phyloP scores from a whole-genome alignment of 2,888 invertebrate species.

The Eudasyphora cyanicolor region DNA sequence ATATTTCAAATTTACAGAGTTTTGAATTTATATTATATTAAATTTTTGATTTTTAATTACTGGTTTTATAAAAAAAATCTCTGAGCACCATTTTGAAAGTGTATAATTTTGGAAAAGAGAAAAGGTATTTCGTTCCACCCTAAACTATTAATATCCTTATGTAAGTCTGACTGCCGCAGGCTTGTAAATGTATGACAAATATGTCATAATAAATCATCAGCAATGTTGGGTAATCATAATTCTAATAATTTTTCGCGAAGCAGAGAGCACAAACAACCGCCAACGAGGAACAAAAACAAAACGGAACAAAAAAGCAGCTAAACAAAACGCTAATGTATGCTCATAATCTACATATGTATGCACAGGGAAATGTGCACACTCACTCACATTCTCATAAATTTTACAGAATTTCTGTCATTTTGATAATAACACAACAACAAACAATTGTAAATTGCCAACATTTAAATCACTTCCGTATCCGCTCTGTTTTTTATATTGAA shows the following conservation, averaged over 20 bases:
- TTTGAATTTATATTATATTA: neutral
- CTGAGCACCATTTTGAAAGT: neutral
- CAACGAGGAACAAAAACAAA: neutral
- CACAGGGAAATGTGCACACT: constrained; percentile 29
- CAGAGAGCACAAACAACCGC: neutral
- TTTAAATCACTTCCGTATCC: constrained; percentile 66
- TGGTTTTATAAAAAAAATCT: neutral
- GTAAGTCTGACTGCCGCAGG: constrained; percentile 31
- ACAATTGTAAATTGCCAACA: constrained; percentile 64
- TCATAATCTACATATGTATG: constrained; percentile 49
- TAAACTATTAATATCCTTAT: neutral
- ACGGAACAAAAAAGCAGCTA: too few species aligned
- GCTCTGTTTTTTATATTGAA: too few species aligned
- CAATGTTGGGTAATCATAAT: constrained; percentile 69
- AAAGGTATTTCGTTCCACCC: neutral
- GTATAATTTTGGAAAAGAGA: neutral
- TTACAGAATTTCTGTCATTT: constrained; percentile 32
- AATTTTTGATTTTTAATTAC: neutral
- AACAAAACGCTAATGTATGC: constrained; percentile 52
- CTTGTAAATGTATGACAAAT: constrained; percentile 64
- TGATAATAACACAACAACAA: constrained; percentile 39
- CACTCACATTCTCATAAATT: constrained; percentile 27
- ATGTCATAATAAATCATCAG: constrained; percentile 68
- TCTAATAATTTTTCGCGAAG: constrained; percentile 64
- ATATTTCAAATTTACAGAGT: neutral